Conservation (phyloP, 2,113 vertebrate genomes). For the Eulemur macaco region DNA sequence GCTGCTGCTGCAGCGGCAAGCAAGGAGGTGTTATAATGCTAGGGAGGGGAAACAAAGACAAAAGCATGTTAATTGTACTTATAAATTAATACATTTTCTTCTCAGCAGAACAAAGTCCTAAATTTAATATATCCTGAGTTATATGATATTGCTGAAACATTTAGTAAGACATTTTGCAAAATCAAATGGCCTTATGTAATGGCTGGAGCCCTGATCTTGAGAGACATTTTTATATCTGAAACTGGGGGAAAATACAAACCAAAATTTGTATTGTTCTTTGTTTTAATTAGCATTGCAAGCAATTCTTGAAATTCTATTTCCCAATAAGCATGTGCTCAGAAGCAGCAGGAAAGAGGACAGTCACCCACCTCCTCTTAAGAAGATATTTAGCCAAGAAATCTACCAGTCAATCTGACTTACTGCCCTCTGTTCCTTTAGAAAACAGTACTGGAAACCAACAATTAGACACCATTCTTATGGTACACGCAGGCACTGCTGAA, state of each 20-base stretch:
- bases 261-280: neutral
- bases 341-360: neutral
- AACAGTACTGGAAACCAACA: neutral
- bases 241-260: neutral
- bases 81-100: neutral
- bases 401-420: neutral
- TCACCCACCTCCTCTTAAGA: neutral
- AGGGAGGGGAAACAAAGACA: constrained; percentile 53
- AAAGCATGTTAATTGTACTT: constrained; percentile 41
- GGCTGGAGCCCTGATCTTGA: neutral
- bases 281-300: neutral
- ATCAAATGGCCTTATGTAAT: neutral
- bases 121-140: neutral
- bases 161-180: neutral
- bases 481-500: neutral
- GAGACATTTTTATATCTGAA: constrained; percentile 40
- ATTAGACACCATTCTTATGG: neutral
- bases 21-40: constrained; percentile 97
- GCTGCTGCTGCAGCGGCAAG: constrained; percentile 95
- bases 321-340: neutral
- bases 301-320: neutral
- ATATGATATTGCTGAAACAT: neutral
- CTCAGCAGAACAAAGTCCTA: constrained; percentile 37
- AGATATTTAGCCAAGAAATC: neutral
- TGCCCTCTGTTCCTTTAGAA: neutral